Conservation (phyloP, 2,888 invertebrate genomes). For the Drosophila lacicola region DNA sequence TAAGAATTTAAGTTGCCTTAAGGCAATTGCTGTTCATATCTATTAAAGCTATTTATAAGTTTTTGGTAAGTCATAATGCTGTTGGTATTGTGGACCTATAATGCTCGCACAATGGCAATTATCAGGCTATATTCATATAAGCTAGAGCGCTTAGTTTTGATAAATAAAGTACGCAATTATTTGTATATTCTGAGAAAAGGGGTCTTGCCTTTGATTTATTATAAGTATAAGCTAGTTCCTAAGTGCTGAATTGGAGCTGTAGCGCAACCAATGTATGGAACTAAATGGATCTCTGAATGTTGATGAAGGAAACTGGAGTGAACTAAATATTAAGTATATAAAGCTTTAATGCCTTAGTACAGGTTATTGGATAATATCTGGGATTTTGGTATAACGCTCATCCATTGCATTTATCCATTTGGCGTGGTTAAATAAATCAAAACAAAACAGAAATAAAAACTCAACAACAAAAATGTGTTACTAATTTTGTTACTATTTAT, state of each 20-base stretch:
- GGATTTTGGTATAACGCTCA: constrained; percentile 16
- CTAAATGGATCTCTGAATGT: neutral
- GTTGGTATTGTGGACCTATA: constrained; percentile 24
- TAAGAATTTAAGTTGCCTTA: constrained; percentile 53
- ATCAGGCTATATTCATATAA: constrained; percentile 44
- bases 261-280: neutral
- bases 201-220: constrained; percentile 47
- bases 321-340: neutral
- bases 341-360: neutral
- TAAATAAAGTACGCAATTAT: constrained; percentile 63
- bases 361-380: constrained; percentile 1
- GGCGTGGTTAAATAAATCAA: constrained; percentile 51
- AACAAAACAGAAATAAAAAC: constrained; percentile 6
- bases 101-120: constrained; percentile 27
- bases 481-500: constrained; percentile 38
- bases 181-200: constrained; percentile 33
- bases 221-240: constrained; percentile 26
- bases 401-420: constrained; percentile 30
- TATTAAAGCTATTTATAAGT: constrained; percentile 27
- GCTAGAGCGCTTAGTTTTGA: constrained; percentile 44
- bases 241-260: constrained; percentile 17
- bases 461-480: constrained; percentile 27
- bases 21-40: constrained; percentile 42
- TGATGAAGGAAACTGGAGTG: neutral
- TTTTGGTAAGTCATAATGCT: constrained; percentile 54